Percentiles rank a stretch among this genome's conserved stretches.
Conservation (phyloP, 2,888 invertebrate genomes). For the Drosophila fungiperda region DNA sequence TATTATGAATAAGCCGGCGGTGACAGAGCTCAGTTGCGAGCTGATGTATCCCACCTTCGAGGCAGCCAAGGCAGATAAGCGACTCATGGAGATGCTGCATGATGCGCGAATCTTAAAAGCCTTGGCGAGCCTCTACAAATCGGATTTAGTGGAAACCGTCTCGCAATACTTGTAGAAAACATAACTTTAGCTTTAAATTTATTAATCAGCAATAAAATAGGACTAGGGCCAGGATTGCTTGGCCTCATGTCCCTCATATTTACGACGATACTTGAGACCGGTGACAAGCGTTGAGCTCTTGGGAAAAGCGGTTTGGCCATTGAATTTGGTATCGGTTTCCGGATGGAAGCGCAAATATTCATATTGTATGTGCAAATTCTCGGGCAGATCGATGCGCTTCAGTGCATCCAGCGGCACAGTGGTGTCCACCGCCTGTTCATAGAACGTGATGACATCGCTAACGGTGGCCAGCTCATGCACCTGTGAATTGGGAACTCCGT, state of each 20-base stretch:
- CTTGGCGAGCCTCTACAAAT: slow-evolving; percentile 88
- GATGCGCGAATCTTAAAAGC: slow-evolving; percentile 93
- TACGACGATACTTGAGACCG: slow-evolving; percentile 92
- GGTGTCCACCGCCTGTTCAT: slow-evolving; percentile 89
- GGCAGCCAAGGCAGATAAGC: slow-evolving; percentile 80
- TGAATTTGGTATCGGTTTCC: slow-evolving; percentile 90
- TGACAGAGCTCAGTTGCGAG: slow-evolving; percentile 79
- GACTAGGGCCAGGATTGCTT: slow-evolving; percentile 88
- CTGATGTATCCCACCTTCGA: slow-evolving; percentile 80
- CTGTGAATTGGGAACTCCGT: slow-evolving; percentile 93
- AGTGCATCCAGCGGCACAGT: slow-evolving; percentile 91
- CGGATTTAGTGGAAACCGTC: slow-evolving; percentile 74
- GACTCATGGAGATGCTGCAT: slow-evolving; percentile 88
- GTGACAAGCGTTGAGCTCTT: slow-evolving; percentile 93
- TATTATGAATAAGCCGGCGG: slow-evolving; percentile 84
- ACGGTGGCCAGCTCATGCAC: slow-evolving; percentile 91
- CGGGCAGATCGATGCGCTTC: slow-evolving; percentile 90
- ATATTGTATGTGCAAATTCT: slow-evolving; percentile 93
- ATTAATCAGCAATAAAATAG: slow-evolving; percentile 6
- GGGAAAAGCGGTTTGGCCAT: slow-evolving; percentile 93
- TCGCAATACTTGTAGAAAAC: slow-evolving; percentile 61
- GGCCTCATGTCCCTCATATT: slow-evolving; percentile 90
- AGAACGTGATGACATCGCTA: slow-evolving; percentile 90
- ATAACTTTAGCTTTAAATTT: slow-evolving; percentile 69
- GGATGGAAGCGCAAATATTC: slow-evolving; percentile 94